Base-by-base conservation (phyloP, 1,140 invertebrate species). In the Galendromus occidentalis region DNA sequence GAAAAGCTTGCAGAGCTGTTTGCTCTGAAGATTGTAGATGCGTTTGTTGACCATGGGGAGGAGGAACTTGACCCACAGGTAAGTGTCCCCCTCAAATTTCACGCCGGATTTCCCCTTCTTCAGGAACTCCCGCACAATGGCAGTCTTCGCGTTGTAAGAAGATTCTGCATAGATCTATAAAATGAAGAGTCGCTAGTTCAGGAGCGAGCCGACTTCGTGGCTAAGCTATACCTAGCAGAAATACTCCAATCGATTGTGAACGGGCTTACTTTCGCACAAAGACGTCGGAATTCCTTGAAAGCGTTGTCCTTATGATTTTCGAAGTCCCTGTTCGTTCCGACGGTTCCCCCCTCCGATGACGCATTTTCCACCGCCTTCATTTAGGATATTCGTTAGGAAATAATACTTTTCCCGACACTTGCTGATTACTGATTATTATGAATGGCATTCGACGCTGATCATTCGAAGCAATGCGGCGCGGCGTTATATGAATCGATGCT, bases 1-100 rank as follows among this genome's bases (percentile, higher is more conserved):
- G 75, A 91, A 93, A 14, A 94, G 74, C 75, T 94, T 95, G 0
- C 92, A 78, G 42, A 94, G 75, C 70, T 92, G 88, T 74, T 91
- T 94, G 72, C 84, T 91, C 75, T 92, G 89, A 25, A 95, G 75
- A 77, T 94, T 94, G 72, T 93, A 94, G 25, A 93, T 82, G 65
- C 86, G 78, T 73, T 91, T 89, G 1, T 82, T 80, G 42, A 85
- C 84, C 22, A 83, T 83, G 0, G 91, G 91, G 33, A 94, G 77
- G n/a, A 94, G 73, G 55, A 92, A 74, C 69, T 85, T 84, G 72
- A 88, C 82, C 86, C 88, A 88, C n/a, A 91, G 76, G 45, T 82
- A 75, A 12, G 87, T 72, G 76, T 91, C 84, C 1, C 89, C 84
- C 71, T 84, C 79, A 74, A 89, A 92, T 75, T 76, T 69, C 81